These are phyloP conservation scores for Lacerta viridis DNA, from an alignment of 2,797 vertebrate genomes.

Conservation along the genomic window DNA sequence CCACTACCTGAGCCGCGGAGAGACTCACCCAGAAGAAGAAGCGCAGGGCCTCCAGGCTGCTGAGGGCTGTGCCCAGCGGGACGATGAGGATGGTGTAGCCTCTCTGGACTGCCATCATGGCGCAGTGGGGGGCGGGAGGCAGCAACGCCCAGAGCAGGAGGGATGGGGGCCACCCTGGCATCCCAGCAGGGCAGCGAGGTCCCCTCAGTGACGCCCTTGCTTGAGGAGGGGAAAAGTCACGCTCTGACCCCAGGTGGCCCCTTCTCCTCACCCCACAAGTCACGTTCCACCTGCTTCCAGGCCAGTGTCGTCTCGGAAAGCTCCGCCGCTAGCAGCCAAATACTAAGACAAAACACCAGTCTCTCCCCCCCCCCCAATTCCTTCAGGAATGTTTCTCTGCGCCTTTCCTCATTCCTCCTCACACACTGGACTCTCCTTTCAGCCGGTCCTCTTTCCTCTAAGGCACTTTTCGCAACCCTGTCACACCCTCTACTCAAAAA, in stretches of 20 bases:
- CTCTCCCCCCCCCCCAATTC: neutral
- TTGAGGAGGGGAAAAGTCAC: conserved; percentile 50
- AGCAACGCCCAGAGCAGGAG: conserved; percentile 33
- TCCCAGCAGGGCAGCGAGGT: neutral
- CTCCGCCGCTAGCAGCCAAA: too few relatives aligned
- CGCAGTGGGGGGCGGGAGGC: conserved; percentile 6
- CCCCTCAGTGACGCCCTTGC: neutral
- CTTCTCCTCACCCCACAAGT: conserved; percentile 18
- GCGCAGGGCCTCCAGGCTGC: conserved; percentile 82
- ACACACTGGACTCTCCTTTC: neutral
- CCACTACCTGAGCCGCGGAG: neutral
- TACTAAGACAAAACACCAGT: too few relatives aligned
- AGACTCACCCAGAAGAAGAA: conserved; percentile 87
- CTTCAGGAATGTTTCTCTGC: neutral
- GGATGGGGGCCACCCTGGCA: neutral
- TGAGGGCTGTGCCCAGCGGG: conserved; percentile 82
- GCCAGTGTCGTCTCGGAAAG: too few relatives aligned
- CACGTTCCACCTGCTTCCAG: neutral
- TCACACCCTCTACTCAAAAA: conserved; percentile 51
- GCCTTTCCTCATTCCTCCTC: neutral
- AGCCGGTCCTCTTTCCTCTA: neutral
- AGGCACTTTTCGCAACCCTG: conserved; percentile 37
- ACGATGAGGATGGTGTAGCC: conserved; percentile 87
- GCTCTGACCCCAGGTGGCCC: neutral
- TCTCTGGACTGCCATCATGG: conserved; percentile 80